Evolutionary conservation across 2,888 invertebrate species (phyloP), one percentile per base, ranked within the genome.

Genomic region (Poecilus cupreus): DNA sequence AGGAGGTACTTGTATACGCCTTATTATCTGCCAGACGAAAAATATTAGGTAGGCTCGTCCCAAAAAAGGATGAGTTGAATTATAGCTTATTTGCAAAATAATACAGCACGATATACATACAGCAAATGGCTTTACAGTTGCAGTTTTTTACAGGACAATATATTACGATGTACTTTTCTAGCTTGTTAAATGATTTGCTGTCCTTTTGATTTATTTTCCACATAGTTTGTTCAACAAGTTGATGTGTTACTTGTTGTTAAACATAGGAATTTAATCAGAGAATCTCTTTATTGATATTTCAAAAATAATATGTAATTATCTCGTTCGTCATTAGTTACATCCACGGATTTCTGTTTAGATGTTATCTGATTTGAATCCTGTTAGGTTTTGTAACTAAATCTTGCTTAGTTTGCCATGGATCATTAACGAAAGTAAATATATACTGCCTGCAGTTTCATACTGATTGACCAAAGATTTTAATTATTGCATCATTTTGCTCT

Each of bases 371-470:
- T 54, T 54, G 54, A 54, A 54, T 54, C 18, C 22, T 18, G 54
- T 46, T 11, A 22, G 20, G 8, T 20, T 20, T 22, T 11, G 54
- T 54, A 2, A 32, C 32, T 32, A 32, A 54, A 22, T 22, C 20
- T 5, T 20, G 54, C 11, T 10, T 22, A 0, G 6, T 54, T 54
- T 20, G 54, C 18, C 22, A 54, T 22, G 54, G 20, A 20, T 54
- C 54, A 54, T 54, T 54, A 54, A 54, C 6, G 22, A 32, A 32
- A 54, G 54, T 22, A 54, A 54, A 54, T 54, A 22, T 54, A 54
- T 20, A 22, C 22, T 54, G 54, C 20, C 22, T 10, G 20, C 20
- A 54, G 11, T 32, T 32, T 6, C 5, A 32, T 22, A 51, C n/a
- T n/a, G 20, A 0, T 20, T 54, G 54, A 54, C 10, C 11, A 22